Conservation (phyloP, 2,113 vertebrate genomes). For the Terrapene triunguis region DNA sequence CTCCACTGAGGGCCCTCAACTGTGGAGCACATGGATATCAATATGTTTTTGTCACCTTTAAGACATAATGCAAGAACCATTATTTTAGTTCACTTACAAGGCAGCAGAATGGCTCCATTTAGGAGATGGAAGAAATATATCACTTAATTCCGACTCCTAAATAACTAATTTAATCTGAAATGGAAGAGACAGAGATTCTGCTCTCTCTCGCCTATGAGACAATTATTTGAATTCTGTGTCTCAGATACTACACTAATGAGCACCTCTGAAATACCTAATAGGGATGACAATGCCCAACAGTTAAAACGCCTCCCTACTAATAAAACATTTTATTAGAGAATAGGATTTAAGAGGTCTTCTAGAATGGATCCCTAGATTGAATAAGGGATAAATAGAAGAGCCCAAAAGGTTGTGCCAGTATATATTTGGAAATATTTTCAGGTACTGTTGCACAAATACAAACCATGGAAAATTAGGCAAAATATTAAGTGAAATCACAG, state of each 20-base stretch:
- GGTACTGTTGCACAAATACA: background rate
- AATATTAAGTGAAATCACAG: background rate
- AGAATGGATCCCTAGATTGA: too few relatives aligned
- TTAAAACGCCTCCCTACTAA: background rate
- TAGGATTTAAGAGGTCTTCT: background rate
- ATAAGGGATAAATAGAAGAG: background rate
- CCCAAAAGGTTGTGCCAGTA: background rate
- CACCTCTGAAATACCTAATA: background rate
- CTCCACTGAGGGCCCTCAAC: background rate
- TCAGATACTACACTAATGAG: background rate
- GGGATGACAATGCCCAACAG: background rate
- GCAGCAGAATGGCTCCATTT: background rate
- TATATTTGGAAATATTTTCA: background rate
- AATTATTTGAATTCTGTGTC: too few relatives aligned
- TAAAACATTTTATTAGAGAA: background rate
- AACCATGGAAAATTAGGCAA: background rate
- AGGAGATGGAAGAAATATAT: too few relatives aligned
- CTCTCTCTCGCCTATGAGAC: too few relatives aligned
- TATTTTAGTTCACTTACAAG: background rate
- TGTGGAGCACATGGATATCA: background rate
- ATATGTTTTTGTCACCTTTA: background rate
- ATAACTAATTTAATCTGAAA: too few relatives aligned
- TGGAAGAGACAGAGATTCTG: too few relatives aligned
- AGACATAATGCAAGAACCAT: background rate
- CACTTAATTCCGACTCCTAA: too few relatives aligned